A percentile compares a stretch with the other conserved stretches of the same genome.
phyloP scores from a whole-genome alignment of 2,113 vertebrate species.

The Alectura lathami region DNA sequence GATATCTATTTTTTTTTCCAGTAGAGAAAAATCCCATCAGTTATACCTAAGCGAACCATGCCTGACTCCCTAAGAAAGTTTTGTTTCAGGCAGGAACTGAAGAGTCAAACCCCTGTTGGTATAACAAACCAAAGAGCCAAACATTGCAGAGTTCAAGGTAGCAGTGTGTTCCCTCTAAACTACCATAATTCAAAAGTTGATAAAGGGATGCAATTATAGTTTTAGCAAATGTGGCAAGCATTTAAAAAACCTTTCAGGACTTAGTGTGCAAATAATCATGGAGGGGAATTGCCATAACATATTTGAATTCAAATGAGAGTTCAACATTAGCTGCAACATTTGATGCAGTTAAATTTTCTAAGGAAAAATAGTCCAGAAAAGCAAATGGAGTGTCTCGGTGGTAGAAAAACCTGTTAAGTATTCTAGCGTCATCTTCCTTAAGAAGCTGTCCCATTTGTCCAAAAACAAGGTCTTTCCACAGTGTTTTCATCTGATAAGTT shows the following conservation, averaged over 20 bases:
- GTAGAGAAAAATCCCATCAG: neutral
- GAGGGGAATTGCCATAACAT: neutral
- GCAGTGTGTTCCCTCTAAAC: neutral
- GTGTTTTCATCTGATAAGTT: neutral
- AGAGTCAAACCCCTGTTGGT: neutral
- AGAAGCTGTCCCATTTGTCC: neutral
- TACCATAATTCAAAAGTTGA: neutral
- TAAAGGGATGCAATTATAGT: neutral
- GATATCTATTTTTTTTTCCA: neutral
- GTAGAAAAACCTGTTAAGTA: neutral
- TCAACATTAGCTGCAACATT: neutral
- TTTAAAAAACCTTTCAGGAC: neutral
- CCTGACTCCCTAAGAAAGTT: neutral
- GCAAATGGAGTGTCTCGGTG: neutral
- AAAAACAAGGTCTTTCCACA: neutral
- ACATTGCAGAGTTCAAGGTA: neutral
- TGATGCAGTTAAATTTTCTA: neutral
- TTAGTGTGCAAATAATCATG: neutral
- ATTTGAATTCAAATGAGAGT: neutral
- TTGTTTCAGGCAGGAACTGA: neutral
- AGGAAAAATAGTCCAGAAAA: neutral
- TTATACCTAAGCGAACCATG: neutral
- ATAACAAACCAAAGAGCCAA: neutral
- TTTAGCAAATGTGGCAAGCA: neutral
- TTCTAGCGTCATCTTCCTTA: neutral